A percentile compares a stretch with the other conserved stretches of the same genome.
phyloP scores from a whole-genome alignment of 2,888 invertebrate genomes.

The Sesia apiformis region DNA sequence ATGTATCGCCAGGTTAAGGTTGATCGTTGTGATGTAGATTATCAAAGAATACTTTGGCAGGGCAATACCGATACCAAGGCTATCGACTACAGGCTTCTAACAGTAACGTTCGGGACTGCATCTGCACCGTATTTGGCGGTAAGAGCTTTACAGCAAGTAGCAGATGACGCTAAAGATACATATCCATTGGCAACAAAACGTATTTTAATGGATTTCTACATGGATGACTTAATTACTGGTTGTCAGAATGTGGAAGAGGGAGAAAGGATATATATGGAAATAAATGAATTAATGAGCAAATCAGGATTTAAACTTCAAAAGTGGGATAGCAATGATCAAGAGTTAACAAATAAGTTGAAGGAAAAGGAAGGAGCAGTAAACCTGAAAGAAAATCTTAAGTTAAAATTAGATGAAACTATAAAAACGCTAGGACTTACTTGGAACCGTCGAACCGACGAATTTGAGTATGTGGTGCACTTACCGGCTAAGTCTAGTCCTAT shows the following conservation, averaged over 20 bases:
- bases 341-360: too few relatives aligned
- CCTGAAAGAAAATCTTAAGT: too few relatives aligned
- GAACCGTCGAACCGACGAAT: not conserved
- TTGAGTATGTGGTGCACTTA: not conserved
- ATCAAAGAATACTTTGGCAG: not conserved
- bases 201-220: constrained; percentile 1
- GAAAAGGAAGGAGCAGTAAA: too few relatives aligned
- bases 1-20: not conserved
- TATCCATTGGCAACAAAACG: not conserved
- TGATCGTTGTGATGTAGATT: not conserved
- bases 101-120: constrained; percentile 4
- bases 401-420: too few relatives aligned
- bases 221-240: constrained; percentile 1
- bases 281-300: not conserved
- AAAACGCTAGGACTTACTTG: not conserved
- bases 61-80: not conserved
- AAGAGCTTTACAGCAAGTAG: constrained; percentile 2
- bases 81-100: constrained; percentile 1
- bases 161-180: constrained; percentile 1
- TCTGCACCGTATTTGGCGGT: constrained; percentile 6
- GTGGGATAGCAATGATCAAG: not conserved
- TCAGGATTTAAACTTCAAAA: not conserved
- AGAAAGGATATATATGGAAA: too few relatives aligned
- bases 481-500: too few relatives aligned
- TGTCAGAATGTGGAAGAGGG: too few relatives aligned